A percentile compares a stretch with the other conserved stretches of the same genome.
Conservation (phyloP, 2,113 vertebrate genomes). For the Cinclus cinclus region DNA sequence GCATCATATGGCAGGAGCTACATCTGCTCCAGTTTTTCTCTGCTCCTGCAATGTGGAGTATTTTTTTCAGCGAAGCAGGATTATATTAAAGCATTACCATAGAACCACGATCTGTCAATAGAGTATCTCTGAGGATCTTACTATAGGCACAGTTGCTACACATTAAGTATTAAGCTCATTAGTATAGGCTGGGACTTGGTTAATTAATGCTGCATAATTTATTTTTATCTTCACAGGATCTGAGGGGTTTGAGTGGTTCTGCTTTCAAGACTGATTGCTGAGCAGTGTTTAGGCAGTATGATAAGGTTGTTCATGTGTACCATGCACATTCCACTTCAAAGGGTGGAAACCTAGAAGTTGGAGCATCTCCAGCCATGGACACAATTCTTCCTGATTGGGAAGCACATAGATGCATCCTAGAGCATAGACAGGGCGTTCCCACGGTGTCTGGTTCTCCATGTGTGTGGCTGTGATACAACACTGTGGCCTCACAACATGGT, state of each 20-base stretch:
- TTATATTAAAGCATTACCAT: background rate
- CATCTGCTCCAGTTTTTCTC: background rate
- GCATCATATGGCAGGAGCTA: background rate
- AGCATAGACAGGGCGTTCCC: background rate
- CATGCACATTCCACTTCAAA: rapidly evolving
- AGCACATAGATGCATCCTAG: background rate
- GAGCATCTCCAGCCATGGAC: background rate
- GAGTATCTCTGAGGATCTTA: background rate
- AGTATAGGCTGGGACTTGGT: background rate
- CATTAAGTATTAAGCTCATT: background rate
- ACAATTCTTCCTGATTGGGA: background rate
- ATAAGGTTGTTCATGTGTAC: background rate
- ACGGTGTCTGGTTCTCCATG: rapidly evolving
- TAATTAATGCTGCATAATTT: background rate
- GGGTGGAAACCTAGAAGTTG: background rate
- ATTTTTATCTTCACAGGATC: background rate
- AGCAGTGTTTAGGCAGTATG: background rate
- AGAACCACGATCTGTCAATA: background rate
- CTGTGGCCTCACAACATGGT: background rate
- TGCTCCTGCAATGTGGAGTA: background rate
- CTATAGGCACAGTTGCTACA: background rate
- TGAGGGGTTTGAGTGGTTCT: background rate
- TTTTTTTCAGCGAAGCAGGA: background rate
- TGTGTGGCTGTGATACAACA: background rate
- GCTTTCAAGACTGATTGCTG: background rate